phyloP scores from a whole-genome alignment of 2,113 vertebrate species.

The Taxidea taxus region DNA sequence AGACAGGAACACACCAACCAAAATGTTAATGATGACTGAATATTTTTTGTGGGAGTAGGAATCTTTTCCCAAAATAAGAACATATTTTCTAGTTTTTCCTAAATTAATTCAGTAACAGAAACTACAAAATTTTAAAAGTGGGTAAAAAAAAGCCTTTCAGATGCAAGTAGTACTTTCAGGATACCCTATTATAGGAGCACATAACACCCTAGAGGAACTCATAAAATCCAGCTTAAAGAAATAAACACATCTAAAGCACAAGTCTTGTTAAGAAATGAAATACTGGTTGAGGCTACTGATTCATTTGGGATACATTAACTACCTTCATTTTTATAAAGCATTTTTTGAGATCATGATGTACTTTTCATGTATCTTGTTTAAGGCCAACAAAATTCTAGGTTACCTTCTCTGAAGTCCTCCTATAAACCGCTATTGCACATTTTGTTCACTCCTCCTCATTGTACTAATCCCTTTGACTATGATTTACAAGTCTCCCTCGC shows the following conservation, averaged over 20 bases:
- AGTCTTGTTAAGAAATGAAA: neutral
- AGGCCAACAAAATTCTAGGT: neutral
- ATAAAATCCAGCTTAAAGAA: slow-evolving; percentile 42
- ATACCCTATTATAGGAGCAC: neutral
- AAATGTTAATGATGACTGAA: slow-evolving; percentile 28
- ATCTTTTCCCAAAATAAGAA: neutral
- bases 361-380: neutral
- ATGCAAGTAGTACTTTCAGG: slow-evolving; percentile 31
- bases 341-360: slow-evolving; percentile 21
- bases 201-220: neutral
- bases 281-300: neutral
- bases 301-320: slow-evolving; percentile 25
- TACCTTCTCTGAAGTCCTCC: neutral
- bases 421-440: slow-evolving; percentile 21
- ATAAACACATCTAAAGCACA: neutral
- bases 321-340: slow-evolving; percentile 7
- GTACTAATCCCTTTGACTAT: neutral
- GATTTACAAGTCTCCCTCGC: slow-evolving; percentile 22
- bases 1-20: neutral
- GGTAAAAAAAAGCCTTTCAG: neutral
- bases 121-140: slow-evolving; percentile 8
- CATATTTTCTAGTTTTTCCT: slow-evolving; percentile 33
- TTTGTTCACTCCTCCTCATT: slow-evolving; percentile 5
- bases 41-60: neutral
- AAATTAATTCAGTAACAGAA: slow-evolving; percentile 5